Conservation (phyloP, 2,888 invertebrate species). For the Macrophya alboannulata region DNA sequence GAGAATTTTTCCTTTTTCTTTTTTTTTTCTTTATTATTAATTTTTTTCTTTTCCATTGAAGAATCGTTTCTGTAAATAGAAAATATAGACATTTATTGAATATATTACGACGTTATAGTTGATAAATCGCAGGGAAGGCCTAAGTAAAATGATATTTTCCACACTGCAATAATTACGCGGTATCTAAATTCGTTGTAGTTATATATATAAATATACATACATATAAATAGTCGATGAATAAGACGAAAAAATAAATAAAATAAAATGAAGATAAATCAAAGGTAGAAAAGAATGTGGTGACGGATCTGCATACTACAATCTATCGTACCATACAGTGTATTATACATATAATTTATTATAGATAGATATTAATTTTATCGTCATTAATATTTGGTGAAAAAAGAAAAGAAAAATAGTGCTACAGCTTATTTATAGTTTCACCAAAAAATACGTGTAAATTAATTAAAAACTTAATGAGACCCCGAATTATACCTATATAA, state of each 20-base stretch:
- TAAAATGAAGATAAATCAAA: not conserved
- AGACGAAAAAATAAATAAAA: not conserved
- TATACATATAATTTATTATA: conserved; percentile 48
- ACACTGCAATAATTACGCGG: not conserved
- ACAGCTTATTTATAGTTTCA: conserved; percentile 5
- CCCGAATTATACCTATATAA: too few species aligned
- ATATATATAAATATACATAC: too few species aligned
- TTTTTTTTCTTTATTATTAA: too few species aligned
- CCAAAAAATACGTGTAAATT: not conserved
- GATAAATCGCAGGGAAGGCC: conserved; percentile 16
- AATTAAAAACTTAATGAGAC: not conserved
- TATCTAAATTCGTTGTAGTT: not conserved
- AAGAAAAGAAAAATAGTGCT: not conserved
- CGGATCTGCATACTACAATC: conserved; percentile 51
- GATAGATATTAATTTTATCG: conserved; percentile 12
- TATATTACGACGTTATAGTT: not conserved
- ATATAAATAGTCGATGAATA: too few species aligned
- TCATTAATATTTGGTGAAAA: conserved; percentile 34
- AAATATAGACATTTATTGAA: not conserved
- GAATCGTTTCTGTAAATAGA: conserved; percentile 39
- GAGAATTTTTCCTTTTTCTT: not conserved
- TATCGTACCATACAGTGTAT: conserved; percentile 51
- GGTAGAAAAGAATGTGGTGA: conserved; percentile 43
- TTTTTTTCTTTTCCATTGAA: not conserved
- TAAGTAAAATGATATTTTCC: conserved; percentile 8